phyloP scores from a whole-genome alignment of 2,797 vertebrate species.

The Podargus strigoides region DNA sequence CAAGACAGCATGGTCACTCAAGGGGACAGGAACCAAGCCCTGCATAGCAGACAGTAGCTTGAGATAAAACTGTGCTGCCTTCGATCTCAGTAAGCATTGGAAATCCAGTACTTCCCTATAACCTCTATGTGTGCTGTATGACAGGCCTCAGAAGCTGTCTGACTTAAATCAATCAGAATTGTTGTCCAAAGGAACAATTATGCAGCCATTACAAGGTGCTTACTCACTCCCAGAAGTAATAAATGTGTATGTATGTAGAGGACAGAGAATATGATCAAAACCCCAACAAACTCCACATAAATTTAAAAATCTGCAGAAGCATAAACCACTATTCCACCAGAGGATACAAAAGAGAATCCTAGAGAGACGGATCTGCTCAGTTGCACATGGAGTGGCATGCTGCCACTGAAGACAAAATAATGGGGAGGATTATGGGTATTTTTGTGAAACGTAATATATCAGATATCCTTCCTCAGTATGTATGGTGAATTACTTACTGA shows the following conservation, averaged over 20 bases:
- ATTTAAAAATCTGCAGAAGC: background rate
- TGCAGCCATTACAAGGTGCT: background rate
- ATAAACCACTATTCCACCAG: background rate
- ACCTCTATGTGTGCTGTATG: fast-evolving
- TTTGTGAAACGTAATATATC: background rate
- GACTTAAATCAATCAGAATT: background rate
- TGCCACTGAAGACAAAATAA: background rate
- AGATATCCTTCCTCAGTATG: background rate
- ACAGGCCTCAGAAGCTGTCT: background rate
- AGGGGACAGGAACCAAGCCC: background rate
- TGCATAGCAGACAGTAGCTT: background rate
- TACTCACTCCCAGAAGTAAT: no score
- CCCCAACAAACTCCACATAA: background rate
- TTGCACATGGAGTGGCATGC: background rate
- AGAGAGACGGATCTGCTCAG: background rate
- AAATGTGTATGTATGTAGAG: no score
- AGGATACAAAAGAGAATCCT: background rate
- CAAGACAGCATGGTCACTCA: background rate
- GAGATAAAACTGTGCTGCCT: background rate
- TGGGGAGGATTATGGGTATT: background rate
- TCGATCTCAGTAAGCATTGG: background rate
- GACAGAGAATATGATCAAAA: background rate
- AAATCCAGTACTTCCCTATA: background rate
- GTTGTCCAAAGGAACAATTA: background rate
- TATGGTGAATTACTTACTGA: background rate